Evolutionary conservation across 2,113 vertebrate species (phyloP).

Genomic region (Loxodonta africana): DNA sequence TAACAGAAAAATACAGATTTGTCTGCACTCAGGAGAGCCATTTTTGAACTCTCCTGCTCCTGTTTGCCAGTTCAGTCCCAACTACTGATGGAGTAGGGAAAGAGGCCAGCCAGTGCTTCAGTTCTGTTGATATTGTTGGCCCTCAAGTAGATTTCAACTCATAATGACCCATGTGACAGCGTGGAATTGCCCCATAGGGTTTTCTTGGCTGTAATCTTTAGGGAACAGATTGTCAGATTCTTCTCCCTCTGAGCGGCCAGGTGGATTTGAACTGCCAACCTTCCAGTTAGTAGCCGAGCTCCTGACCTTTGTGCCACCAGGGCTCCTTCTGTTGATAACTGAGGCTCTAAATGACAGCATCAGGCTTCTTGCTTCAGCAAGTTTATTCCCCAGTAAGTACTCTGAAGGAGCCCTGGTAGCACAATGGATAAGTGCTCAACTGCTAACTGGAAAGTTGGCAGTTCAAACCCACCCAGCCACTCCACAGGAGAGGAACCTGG

Average conservation of each 20-base stretch:
- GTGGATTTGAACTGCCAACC: background rate
- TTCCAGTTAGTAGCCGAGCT: background rate
- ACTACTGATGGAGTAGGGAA: background rate
- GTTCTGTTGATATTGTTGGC: background rate
- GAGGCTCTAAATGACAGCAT: background rate
- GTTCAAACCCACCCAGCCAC: background rate
- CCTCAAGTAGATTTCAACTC: background rate
- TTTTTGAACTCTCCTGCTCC: background rate
- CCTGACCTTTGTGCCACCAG: background rate
- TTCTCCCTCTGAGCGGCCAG: background rate
- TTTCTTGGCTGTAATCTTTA: background rate
- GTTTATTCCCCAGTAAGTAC: background rate
- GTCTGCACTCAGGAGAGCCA: background rate
- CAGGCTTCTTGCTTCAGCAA: background rate
- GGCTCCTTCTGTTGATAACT: background rate
- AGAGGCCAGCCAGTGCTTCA: background rate
- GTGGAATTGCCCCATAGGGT: background rate
- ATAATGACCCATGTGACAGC: background rate
- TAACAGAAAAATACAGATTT: slow-evolving; percentile 18
- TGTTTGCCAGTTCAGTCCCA: background rate
- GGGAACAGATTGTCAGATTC: background rate
- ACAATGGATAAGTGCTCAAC: background rate
- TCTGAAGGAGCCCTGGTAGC: background rate
- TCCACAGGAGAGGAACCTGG: background rate
- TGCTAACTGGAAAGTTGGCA: background rate